Percentiles rank a stretch among this genome's conserved stretches.
These are phyloP conservation scores for Epinephelus cyanopodus DNA, from an alignment of 2,113 vertebrate species.

Conservation along the genomic window DNA sequence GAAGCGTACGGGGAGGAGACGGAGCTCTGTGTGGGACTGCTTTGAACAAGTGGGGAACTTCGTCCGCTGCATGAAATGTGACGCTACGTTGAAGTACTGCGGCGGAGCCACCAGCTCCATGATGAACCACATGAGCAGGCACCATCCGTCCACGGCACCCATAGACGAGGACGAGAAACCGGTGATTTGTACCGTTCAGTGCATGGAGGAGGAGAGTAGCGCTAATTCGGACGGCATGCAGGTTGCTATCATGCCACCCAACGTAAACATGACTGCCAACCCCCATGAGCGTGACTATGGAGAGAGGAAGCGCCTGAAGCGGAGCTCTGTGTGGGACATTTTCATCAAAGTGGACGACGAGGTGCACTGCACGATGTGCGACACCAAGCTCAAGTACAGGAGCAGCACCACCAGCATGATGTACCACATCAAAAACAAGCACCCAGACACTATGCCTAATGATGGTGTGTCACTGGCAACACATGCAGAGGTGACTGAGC, in stretches of 20 bases:
- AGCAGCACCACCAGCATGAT: constrained; percentile 79
- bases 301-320: constrained; percentile 62
- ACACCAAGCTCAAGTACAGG: constrained; percentile 71
- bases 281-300: constrained; percentile 41
- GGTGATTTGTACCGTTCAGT: constrained; percentile 41
- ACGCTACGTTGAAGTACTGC: constrained; percentile 67
- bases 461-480: constrained; percentile 43
- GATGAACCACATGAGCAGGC: constrained; percentile 68
- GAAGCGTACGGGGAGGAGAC: constrained; percentile 62
- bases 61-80: constrained; percentile 70
- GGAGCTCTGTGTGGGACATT: constrained; percentile 74
- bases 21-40: constrained; percentile 75
- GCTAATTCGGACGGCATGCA: constrained; percentile 34
- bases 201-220: constrained; percentile 43
- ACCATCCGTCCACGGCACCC: constrained; percentile 23
- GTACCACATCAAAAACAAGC: constrained; percentile 75
- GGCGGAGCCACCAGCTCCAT: constrained; percentile 73
- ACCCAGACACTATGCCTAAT: constrained; percentile 35
- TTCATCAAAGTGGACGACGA: constrained; percentile 70
- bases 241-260: constrained; percentile 27
- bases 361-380: constrained; percentile 71
- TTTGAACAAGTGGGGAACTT: constrained; percentile 64
- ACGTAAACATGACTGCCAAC: not conserved
- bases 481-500: constrained; percentile 66
- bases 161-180: constrained; percentile 64